These are phyloP conservation scores for Cantharis flavilabris DNA, from an alignment of 2,888 invertebrate species.

Conservation along the genomic window DNA sequence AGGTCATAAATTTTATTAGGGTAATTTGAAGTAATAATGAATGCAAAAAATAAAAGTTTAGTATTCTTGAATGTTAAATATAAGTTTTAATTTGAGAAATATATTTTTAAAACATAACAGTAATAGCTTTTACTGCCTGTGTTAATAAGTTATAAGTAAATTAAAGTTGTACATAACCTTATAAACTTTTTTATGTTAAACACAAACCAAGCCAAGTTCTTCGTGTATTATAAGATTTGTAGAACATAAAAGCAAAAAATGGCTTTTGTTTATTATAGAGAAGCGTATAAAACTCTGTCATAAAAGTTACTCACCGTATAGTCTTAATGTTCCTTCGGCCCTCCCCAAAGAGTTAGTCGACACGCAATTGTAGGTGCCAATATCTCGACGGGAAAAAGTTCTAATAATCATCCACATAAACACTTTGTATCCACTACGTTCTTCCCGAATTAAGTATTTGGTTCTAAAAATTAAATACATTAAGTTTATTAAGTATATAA, in stretches of 20 bases:
- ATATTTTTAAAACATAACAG: neutral
- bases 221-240: conserved; percentile 1
- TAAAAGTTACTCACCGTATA: conserved; percentile 63
- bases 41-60: neutral
- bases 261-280: conserved; percentile 5
- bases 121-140: neutral
- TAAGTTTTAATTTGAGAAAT: neutral
- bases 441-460: conserved; percentile 75
- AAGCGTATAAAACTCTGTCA: conserved; percentile 10
- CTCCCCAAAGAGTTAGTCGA: conserved; percentile 79
- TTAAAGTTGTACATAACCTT: neutral
- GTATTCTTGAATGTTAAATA: neutral
- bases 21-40: neutral
- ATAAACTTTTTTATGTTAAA: conserved; percentile 3
- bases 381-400: conserved; percentile 61
- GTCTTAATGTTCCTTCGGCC: conserved; percentile 74
- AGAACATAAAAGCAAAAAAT: conserved; percentile 4
- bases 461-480: conserved; percentile 59
- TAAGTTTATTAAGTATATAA: neutral
- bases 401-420: conserved; percentile 70
- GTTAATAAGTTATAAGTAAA: neutral
- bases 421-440: conserved; percentile 73
- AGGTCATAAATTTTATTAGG: neutral
- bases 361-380: conserved; percentile 69
- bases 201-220: neutral